These are phyloP conservation scores for Cantharis nigra DNA, from an alignment of 2,888 invertebrate species.

Conservation along the genomic window DNA sequence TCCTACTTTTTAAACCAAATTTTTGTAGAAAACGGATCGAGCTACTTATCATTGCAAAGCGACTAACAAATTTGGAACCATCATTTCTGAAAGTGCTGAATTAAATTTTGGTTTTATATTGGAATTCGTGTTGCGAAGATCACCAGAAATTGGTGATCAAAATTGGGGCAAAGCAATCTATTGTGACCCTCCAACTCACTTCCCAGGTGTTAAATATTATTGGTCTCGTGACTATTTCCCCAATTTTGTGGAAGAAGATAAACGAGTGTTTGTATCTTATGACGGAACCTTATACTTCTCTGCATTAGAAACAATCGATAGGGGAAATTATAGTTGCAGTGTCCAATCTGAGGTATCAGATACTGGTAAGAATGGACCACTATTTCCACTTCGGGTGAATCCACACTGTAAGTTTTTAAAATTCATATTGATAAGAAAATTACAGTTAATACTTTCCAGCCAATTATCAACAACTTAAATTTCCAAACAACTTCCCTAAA, in stretches of 20 bases:
- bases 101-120: slow-evolving; percentile 88
- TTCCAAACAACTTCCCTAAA: slow-evolving; percentile 94
- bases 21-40: slow-evolving; percentile 69
- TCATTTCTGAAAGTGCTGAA: slow-evolving; percentile 85
- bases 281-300: slow-evolving; percentile 96
- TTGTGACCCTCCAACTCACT: slow-evolving; percentile 92
- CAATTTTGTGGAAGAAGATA: slow-evolving; percentile 92
- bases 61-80: slow-evolving; percentile 84
- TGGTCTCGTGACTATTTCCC: slow-evolving; percentile 91
- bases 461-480: slow-evolving; percentile 87
- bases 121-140: slow-evolving; percentile 87
- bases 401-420: slow-evolving; percentile 69
- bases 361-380: slow-evolving; percentile 88
- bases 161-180: slow-evolving; percentile 93
- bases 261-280: slow-evolving; percentile 88
- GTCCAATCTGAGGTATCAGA: slow-evolving; percentile 87
- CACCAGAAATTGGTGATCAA: slow-evolving; percentile 82
- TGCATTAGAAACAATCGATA: slow-evolving; percentile 86
- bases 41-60: slow-evolving; percentile 93
- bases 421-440: background rate
- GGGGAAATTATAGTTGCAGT: slow-evolving; percentile 89
- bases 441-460: slow-evolving; percentile 56
- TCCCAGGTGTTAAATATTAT: slow-evolving; percentile 84
- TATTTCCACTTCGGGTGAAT: slow-evolving; percentile 79
- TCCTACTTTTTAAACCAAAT: too few relatives aligned